Base-by-base conservation (phyloP, 2,797 vertebrate genomes). In the Balearica regulorum region DNA sequence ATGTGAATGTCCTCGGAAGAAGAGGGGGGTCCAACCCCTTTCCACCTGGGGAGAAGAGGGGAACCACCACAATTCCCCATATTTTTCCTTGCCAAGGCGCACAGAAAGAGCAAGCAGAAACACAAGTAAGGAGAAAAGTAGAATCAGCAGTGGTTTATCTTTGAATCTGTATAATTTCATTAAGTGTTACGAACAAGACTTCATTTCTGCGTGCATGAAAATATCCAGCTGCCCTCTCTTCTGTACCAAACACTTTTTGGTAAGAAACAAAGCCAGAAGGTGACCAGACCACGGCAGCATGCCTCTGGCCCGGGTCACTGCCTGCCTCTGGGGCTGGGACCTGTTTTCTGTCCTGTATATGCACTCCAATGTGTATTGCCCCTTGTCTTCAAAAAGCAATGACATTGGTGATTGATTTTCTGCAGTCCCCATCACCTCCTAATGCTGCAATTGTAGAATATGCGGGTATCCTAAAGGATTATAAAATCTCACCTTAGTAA, bases 281-380 rank as follows among this genome's bases (percentile, higher is more conserved):
- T n/a, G 39, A 57, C 19, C 11, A 78, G 43, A 54, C 10, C 13
- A 53, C 55, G 49, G 77, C 33, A 81, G 4, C 0, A 0, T 68
- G 24, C 25, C 49, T 58, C 64, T 7, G 1, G 25, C 18, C 25
- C 13, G 5, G 37, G 46, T 64, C 48, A 26, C 39, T 29, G 44
- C 41, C 31, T 49, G 53, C 19, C 29, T 18, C 1, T 55, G 31
- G 24, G 57, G 22, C 22, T 84, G 37, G 16, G 57, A 69, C 22
- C 19, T 64, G 17, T 44, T 86, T 93, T 54, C 18, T 91, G 22
- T 61, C 22, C 22, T 62, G 0, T 35, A 11, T 20, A 16, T 10
- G 3, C 8, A 28, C 48, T 53, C 33, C 10, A 28, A 4, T 9
- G 31, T 62, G 7, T 73, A 58, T 51, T 88, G 29, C 22, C 21